Base-by-base conservation (phyloP, 1,140 invertebrate species). In the Chelonus insularis region DNA sequence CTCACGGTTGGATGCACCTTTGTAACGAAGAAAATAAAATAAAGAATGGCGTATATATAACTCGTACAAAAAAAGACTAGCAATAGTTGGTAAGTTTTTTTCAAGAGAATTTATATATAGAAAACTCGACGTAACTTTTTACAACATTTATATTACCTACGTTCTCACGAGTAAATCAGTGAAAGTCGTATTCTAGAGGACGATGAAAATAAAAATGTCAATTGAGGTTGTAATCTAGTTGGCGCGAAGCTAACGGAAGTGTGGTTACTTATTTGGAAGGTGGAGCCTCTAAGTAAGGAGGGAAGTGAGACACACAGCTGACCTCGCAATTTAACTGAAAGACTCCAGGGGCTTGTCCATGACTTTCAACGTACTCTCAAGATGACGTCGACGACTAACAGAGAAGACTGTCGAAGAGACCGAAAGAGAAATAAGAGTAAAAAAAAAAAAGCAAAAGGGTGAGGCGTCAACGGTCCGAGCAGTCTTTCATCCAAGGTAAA, bases 171-270 rank as follows among this genome's bases (percentile, higher is more conserved):
- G 20, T 14, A 37, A 39, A 55, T 55, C 34, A 39, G 21, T n/a
- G n/a, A n/a, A n/a, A n/a, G n/a, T n/a, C n/a, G n/a, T n/a, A n/a
- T n/a, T n/a, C n/a, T n/a, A n/a, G n/a, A 32, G 29, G 9, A 5
- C 4, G 29, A 32, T 5, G 29, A 32, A 4, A 32, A 6, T 12
- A 41, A 41, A 41, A 6, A 20, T 6, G 51, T 55, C 39, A 8
- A 43, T 41, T 23, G 25, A 39, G 16, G 72, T 75, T 78, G 70
- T 76, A 76, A 78, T 77, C 73, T 70, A 75, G 69, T 78, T 77
- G 68, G 69, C 71, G 72, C 62, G 75, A 74, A 75, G 50, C 71
- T 70, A 74, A 72, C 72, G 76, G 75, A 78, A 78, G 72, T 72
- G 32, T 16, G 50, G 14, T 12, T 18, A n/a, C n/a, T n/a, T 29